Evolutionary conservation across 2,888 invertebrate genomes (phyloP).

Genomic region (Bellardia bayeri): DNA sequence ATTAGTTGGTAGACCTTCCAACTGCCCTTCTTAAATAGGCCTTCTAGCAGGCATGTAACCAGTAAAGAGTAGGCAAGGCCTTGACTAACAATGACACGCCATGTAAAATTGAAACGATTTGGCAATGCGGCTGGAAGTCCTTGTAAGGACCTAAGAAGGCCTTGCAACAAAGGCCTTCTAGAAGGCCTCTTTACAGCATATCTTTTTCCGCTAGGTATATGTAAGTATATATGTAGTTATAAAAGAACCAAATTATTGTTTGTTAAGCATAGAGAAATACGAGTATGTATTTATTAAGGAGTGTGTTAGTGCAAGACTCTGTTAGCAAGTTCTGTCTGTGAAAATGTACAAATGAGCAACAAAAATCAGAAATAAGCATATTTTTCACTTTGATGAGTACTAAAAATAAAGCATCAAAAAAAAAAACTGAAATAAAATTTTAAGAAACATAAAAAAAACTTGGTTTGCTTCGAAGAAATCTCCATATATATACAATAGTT

Average conservation of each 20-base stretch:
- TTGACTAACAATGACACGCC: too few species aligned
- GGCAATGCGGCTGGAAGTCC: too few species aligned
- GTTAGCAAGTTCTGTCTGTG: background rate
- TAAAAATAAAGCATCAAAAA: background rate
- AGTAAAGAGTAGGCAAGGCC: too few species aligned
- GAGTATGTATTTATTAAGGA: background rate
- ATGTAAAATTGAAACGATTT: too few species aligned
- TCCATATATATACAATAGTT: background rate
- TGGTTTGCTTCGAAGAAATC: background rate
- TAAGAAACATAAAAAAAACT: conserved; percentile 10
- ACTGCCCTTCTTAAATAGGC: too few species aligned
- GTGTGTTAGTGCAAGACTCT: background rate
- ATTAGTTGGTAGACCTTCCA: too few species aligned
- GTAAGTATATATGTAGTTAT: background rate
- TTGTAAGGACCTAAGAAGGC: too few species aligned
- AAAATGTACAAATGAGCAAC: conserved; percentile 40
- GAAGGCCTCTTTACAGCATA: too few species aligned
- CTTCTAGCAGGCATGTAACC: too few species aligned
- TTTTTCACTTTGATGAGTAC: conserved; percentile 60
- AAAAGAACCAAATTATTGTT: conserved; percentile 13
- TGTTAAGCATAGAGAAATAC: background rate
- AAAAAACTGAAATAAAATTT: background rate
- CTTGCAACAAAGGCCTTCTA: too few species aligned
- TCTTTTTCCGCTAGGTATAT: too few species aligned
- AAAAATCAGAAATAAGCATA: conserved; percentile 62